phyloP scores from a whole-genome alignment of 2,888 invertebrate species.

The Drosophila pegasa region DNA sequence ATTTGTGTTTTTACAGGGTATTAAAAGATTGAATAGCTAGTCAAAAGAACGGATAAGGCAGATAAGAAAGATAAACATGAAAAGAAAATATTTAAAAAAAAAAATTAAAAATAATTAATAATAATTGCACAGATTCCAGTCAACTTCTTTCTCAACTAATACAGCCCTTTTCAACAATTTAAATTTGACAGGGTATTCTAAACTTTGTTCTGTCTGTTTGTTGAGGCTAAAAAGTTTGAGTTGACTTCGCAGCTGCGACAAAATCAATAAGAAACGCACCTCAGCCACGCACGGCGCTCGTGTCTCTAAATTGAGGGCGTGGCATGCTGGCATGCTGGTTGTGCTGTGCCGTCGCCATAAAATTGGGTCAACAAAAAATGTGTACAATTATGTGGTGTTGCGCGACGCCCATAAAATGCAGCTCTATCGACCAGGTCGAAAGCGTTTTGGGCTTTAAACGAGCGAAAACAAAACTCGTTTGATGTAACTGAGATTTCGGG shows the following conservation, averaged over 20 bases:
- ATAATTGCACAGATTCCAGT: too few species aligned
- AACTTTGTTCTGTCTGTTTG: constrained; percentile 20
- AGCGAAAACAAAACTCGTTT: constrained; percentile 64
- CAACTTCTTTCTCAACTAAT: background rate
- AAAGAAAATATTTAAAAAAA: too few species aligned
- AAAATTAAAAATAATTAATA: too few species aligned
- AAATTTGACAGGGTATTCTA: constrained; percentile 3
- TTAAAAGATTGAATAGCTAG: too few species aligned
- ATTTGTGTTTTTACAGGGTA: too few species aligned
- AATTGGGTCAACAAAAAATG: constrained; percentile 74
- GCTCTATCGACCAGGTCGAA: constrained; percentile 25
- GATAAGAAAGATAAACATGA: too few species aligned
- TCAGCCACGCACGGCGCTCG: constrained; percentile 32
- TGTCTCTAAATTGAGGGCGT: constrained; percentile 31
- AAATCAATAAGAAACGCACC: constrained; percentile 54
- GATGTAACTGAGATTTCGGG: constrained; percentile 60
- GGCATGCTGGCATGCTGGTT: constrained; percentile 33
- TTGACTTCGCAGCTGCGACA: constrained; percentile 34
- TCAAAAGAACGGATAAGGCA: too few species aligned
- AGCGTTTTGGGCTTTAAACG: constrained; percentile 45
- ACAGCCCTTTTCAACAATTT: background rate
- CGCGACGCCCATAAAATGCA: constrained; percentile 56
- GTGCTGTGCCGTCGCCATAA: constrained; percentile 50
- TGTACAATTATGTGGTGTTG: constrained; percentile 67
- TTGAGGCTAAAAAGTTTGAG: constrained; percentile 29